These are phyloP conservation scores for Calephelis virginiensis DNA, from an alignment of 1,140 invertebrate species.

Conservation along the genomic window DNA sequence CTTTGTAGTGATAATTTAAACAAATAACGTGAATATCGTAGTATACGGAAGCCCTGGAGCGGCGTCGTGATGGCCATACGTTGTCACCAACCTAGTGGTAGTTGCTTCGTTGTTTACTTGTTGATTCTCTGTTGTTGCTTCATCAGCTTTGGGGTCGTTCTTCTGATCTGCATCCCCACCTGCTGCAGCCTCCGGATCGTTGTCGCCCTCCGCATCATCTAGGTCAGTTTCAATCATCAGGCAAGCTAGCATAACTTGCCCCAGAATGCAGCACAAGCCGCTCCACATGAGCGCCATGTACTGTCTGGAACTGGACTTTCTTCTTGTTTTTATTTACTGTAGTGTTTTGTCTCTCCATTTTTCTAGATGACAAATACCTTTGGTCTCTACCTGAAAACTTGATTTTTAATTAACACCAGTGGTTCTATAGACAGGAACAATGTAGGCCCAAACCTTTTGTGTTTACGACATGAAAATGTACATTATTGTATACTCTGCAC, in stretches of 20 bases:
- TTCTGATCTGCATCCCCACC: constrained; percentile 43
- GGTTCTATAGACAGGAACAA: constrained; percentile 50
- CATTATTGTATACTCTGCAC: constrained; percentile 14
- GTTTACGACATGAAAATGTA: constrained; percentile 31
- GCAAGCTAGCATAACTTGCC: constrained; percentile 60
- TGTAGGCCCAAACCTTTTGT: constrained; percentile 40
- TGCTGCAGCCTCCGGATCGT: constrained; percentile 43
- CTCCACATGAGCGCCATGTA: constrained; percentile 56
- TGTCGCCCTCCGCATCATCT: constrained; percentile 59
- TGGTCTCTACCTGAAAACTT: constrained; percentile 72
- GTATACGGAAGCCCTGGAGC: constrained; percentile 58
- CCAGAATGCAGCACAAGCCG: constrained; percentile 44
- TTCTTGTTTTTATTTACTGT: neutral
- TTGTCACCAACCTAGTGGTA: constrained; percentile 71
- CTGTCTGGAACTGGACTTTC: constrained; percentile 35
- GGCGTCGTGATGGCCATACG: constrained; percentile 60
- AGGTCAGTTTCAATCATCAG: constrained; percentile 59
- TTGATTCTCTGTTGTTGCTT: constrained; percentile 47
- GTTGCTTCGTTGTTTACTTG: constrained; percentile 65
- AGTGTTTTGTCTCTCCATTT: neutral
- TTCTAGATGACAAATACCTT: constrained; percentile 13
- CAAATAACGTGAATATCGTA: constrained; percentile 49
- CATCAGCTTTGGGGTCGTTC: constrained; percentile 39
- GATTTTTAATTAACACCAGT: constrained; percentile 74
- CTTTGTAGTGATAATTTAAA: constrained; percentile 69